Percentiles rank a stretch among this genome's conserved stretches.
Conservation (phyloP, 1,140 invertebrate genomes). For the Orius insidiosus region DNA sequence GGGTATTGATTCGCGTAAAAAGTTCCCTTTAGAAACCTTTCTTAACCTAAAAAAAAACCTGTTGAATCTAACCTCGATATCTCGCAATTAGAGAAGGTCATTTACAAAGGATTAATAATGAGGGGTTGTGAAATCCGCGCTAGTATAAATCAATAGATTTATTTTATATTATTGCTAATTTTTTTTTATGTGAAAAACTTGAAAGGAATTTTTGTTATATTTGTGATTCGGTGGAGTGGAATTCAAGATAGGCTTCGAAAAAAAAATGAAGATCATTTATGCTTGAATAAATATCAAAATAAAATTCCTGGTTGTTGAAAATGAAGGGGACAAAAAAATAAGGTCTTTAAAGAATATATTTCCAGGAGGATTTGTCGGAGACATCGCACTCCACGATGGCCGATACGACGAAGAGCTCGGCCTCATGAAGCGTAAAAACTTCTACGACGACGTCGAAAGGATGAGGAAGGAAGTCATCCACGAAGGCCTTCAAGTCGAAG, state of each 20-base stretch:
- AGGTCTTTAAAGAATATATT: constrained; percentile 3
- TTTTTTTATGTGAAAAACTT: no score
- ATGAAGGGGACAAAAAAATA: no score
- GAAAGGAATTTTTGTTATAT: neutral
- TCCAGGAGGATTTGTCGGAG: constrained; percentile 20
- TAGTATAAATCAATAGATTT: no score
- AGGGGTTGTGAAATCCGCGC: no score
- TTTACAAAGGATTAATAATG: no score
- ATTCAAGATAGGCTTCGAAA: neutral
- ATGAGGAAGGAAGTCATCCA: constrained; percentile 58
- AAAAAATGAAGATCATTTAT: neutral
- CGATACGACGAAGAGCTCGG: constrained; percentile 18
- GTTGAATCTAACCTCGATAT: no score
- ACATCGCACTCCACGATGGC: constrained; percentile 20
- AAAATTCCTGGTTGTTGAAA: neutral
- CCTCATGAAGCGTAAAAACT: constrained; percentile 15
- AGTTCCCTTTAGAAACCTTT: no score
- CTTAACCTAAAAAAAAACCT: no score
- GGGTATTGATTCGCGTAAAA: no score
- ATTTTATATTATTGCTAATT: no score
- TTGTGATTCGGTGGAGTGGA: neutral
- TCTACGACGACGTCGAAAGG: constrained; percentile 49
- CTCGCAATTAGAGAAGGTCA: no score
- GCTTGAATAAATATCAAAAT: neutral
- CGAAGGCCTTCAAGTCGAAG: constrained; percentile 62